A percentile compares a stretch with the other conserved stretches of the same genome.
Evolutionary conservation across 2,888 invertebrate genomes (phyloP).

Genomic region (Eupithecia vulgata): DNA sequence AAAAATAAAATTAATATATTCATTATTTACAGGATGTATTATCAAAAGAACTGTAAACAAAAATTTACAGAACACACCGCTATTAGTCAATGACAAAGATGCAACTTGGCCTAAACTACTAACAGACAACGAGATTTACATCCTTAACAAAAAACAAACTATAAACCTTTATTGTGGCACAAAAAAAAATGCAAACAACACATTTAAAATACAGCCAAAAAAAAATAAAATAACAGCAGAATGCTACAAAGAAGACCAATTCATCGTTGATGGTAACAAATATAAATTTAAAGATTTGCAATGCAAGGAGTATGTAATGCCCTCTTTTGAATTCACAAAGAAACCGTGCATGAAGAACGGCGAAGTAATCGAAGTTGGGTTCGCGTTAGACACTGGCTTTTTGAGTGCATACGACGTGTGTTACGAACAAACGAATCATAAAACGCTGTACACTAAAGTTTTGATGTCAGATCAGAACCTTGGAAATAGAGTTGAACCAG

Average conservation of each 20-base stretch:
- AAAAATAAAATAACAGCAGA: slow-evolving; percentile 31
- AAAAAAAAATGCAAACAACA: slow-evolving; percentile 25
- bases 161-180: slow-evolving; percentile 35
- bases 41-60: slow-evolving; percentile 24
- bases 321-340: slow-evolving; percentile 18
- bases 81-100: slow-evolving; percentile 13
- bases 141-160: slow-evolving; percentile 16
- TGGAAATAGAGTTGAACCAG: slow-evolving; percentile 19
- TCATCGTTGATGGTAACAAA: slow-evolving; percentile 32
- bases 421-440: slow-evolving; percentile 26
- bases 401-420: slow-evolving; percentile 36
- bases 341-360: slow-evolving; percentile 24
- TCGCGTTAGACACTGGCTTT: slow-evolving; percentile 25
- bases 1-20: background rate
- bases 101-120: slow-evolving; percentile 11
- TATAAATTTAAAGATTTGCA: slow-evolving; percentile 35
- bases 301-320: slow-evolving; percentile 30
- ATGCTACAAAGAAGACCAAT: slow-evolving; percentile 38
- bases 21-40: slow-evolving; percentile 27
- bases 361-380: slow-evolving; percentile 32
- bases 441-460: slow-evolving; percentile 24
- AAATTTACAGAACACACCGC: slow-evolving; percentile 20
- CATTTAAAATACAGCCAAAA: slow-evolving; percentile 29
- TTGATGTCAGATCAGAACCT: slow-evolving; percentile 19
- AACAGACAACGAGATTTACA: slow-evolving; percentile 7